Evolutionary conservation across 2,113 vertebrate genomes (phyloP), one percentile per base, ranked within the genome.

Genomic region (Dascyllus trimaculatus): DNA sequence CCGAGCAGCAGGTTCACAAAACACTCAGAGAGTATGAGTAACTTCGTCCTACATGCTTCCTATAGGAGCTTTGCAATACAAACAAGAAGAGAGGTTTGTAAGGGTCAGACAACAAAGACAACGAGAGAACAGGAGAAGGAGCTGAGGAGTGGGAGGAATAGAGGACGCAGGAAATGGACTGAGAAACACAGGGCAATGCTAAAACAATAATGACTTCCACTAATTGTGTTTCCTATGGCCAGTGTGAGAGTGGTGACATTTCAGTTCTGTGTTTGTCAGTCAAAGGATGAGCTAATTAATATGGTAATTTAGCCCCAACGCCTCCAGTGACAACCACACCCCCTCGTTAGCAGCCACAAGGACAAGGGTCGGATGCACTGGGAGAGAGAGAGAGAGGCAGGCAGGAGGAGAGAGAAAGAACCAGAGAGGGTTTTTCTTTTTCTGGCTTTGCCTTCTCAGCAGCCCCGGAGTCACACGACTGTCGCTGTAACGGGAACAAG

Each of bases 281-380:
- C 91, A 91, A 85, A 93, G 81, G 90, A 93, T 85, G 89, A 86
- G 91, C 88, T 93, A 93, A 93, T 94, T 93, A 93, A 93, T 93
- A 93, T 93, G 91, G 81, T 90, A 91, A 94, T 94, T 90, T 80
- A 78, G 88, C 87, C 90, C 64, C 68, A 26, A 84, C 26, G 82
- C 89, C 88, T 89, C 89, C 88, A 84, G 89, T 85, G 89, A 89
- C 80, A 85, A 77, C 77, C 87, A 91, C 91, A 81, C 91, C 90
- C 86, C 85, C 88, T 93, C 83, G 73, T 92, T 94, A 92, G 78
- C 84, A 78, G 77, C 75, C 78, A 61, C 82, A 75, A 87, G 88
- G 78, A 90, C 67, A 88, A 80, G 77, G 85, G 81, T 85, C 46
- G 19, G 56, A 83, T 64, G 80, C 71, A 81, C 54, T 46, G 3